phyloP scores from a whole-genome alignment of 2,797 vertebrate genomes.

The Denticeps clupeoides region DNA sequence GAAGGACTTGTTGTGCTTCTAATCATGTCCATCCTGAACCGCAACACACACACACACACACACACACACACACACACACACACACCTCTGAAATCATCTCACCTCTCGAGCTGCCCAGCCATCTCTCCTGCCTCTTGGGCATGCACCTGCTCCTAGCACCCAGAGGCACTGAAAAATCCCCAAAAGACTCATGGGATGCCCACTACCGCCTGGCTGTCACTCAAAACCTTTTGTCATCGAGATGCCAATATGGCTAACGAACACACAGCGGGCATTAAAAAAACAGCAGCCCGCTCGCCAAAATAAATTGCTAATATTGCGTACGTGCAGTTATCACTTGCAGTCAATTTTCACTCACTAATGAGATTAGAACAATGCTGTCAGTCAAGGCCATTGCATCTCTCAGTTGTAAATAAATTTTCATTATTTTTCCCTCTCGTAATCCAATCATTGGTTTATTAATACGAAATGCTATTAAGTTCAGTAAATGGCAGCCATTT shows the following conservation, averaged over 20 bases:
- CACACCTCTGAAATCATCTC: conserved; percentile 35
- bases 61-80: background rate
- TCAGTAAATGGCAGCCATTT: conserved; percentile 44
- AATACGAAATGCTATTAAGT: conserved; percentile 50
- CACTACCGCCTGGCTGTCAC: conserved; percentile 29
- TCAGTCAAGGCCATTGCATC: conserved; percentile 51
- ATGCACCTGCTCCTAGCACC: conserved; percentile 62
- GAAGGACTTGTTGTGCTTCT: background rate
- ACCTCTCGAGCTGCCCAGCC: conserved; percentile 52
- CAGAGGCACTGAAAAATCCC: conserved; percentile 49
- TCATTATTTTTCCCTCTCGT: conserved; percentile 42
- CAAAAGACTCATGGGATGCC: conserved; percentile 31
- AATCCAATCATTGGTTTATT: conserved; percentile 50
- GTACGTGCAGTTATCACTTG: conserved; percentile 51
- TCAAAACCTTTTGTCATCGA: conserved; percentile 43
- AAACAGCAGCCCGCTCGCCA: conserved; percentile 24
- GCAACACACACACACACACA: background rate
- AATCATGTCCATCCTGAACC: too few relatives aligned
- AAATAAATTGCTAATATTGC: conserved; percentile 54
- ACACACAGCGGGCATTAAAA: conserved; percentile 11
- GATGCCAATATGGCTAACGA: conserved; percentile 42
- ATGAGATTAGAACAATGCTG: conserved; percentile 61
- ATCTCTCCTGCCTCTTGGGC: conserved; percentile 52
- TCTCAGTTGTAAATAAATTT: conserved; percentile 37
- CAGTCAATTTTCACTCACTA: conserved; percentile 59